Conservation (phyloP, 1,140 invertebrate genomes). For the Antheraea mylitta region DNA sequence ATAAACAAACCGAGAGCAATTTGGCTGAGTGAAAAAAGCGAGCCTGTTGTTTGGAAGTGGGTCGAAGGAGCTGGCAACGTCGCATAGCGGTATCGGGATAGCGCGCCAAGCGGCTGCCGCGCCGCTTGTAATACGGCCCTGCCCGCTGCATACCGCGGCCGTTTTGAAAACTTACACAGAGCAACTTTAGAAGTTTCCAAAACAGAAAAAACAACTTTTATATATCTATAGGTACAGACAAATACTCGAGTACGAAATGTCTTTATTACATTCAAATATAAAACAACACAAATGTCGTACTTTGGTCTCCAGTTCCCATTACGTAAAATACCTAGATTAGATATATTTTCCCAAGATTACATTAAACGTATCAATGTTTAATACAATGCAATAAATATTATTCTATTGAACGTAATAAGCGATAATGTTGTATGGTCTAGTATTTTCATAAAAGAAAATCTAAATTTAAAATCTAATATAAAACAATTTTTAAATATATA, state of each 20-base stretch:
- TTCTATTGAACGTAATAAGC: no score
- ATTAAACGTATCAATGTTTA: no score
- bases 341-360: background rate
- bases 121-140: conserved; percentile 1
- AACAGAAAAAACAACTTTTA: conserved; percentile 1
- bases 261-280: background rate
- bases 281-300: background rate
- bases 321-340: background rate
- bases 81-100: conserved; percentile 57
- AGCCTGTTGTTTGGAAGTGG: conserved; percentile 53
- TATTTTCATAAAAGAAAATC: no score
- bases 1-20: conserved; percentile 44
- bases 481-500: no score
- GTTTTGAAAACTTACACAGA: conserved; percentile 30
- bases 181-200: conserved; percentile 23
- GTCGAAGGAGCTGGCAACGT: conserved; percentile 53
- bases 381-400: no score
- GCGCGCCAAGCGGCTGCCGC: conserved; percentile 33
- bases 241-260: background rate
- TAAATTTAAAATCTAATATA: no score
- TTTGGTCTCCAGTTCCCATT: background rate
- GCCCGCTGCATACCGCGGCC: conserved; percentile 5
- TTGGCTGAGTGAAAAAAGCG: conserved; percentile 48
- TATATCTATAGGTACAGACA: background rate
- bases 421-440: no score